Base-by-base conservation (phyloP, 2,888 invertebrate species). In the Lycocerus yunnanus region DNA sequence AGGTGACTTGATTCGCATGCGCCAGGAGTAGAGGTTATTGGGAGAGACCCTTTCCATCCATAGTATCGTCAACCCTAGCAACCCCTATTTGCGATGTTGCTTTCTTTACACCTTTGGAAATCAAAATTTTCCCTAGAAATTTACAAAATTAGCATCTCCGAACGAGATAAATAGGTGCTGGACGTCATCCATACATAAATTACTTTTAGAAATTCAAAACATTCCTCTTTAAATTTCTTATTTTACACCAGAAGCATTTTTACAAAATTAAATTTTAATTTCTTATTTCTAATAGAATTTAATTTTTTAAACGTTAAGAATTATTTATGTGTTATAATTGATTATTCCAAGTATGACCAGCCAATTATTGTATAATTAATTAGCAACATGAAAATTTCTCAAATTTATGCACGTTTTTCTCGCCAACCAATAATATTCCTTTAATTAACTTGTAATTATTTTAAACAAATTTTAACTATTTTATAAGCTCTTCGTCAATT, bases 1-100 rank as follows among this genome's bases (percentile, higher is more conserved):
- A 65, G 74, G 66, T 74, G 67, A 76, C 74, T 68, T 61, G 68
- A 69, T 15, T 58, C 66, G 73, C 73, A 66, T 73, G 76, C 76
- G 73, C 76, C 65, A 61, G 68, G 65, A 58, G 43, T 66, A 27
- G 67, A 71, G 16, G 65, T 58, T 66, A 66, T 71, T 67, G 69
- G 63, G 58, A 69, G 72, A 71, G 71, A 68, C 63, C 74, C 74
- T 77, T 72, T 74, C 72, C 71, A 69, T 70, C 74, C 69, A 71
- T 63, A 63, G 61, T 63, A 18, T 18, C 66, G 66, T 71, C 67
- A 72, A 72, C 72, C 72, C 72, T 72, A 58, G 15, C 58, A 65
- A 15, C 58, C 73, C 71, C 71, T 65, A 60, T 66, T 68, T 69
- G 24, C 72, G 73, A 59, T 20, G 76, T 72, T 73, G 73, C 66